Evolutionary conservation across 2,888 invertebrate species (phyloP).

Genomic region (Hartigia nigra): DNA sequence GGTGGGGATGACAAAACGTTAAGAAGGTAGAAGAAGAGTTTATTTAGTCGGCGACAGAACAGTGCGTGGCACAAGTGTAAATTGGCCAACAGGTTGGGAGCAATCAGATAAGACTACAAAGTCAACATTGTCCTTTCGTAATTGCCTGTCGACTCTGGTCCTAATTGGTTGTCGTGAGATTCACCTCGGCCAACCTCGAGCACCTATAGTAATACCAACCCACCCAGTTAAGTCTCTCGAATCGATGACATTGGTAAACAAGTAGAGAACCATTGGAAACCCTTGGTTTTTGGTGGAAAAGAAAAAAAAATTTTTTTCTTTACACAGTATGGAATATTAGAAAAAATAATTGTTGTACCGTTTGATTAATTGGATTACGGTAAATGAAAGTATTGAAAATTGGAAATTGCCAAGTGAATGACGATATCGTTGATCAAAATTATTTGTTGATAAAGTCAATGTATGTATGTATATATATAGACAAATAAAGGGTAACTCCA

Average conservation of each 20-base stretch:
- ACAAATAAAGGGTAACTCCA: background rate
- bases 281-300: background rate
- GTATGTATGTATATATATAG: background rate
- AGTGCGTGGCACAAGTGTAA: conserved; percentile 21
- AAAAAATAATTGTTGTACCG: background rate
- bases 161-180: conserved; percentile 37
- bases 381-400: background rate
- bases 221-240: conserved; percentile 26
- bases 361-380: background rate
- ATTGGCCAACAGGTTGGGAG: conserved; percentile 23
- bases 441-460: background rate
- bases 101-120: conserved; percentile 45
- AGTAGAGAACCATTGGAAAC: background rate
- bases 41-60: background rate
- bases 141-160: conserved; percentile 28
- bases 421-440: background rate
- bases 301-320: background rate
- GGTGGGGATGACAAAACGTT: background rate
- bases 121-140: conserved; percentile 45
- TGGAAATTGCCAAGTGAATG: no score
- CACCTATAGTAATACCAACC: conserved; percentile 4
- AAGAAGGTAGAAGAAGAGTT: conserved; percentile 10
- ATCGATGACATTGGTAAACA: conserved; percentile 30
- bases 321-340: no score
- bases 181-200: conserved; percentile 9